Base-by-base conservation (phyloP, 2,888 invertebrate genomes). In the Boloria euphrosyne region DNA sequence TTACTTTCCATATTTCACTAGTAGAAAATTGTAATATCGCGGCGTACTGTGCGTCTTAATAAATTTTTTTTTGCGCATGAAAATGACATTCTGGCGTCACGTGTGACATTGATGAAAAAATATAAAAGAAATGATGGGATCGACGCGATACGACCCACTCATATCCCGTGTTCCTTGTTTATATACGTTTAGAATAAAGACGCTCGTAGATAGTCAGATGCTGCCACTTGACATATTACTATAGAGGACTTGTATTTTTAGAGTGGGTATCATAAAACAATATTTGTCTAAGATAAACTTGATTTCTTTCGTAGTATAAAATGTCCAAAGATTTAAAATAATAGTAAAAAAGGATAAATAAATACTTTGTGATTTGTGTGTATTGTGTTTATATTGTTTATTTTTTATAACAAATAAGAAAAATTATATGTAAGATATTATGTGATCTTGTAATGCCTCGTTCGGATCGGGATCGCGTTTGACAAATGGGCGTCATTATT, bases 41-140 rank as follows among this genome's bases (percentile, higher is more conserved):
- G 83, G 79, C 78, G 77, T 76, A 77, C 79, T 75, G 76, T 76
- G 79, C 84, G 83, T 90, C 89, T 89, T 92, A 90, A 92, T 91
- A 91, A 91, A 90, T 88, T 89, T 90, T 90, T 91, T 91, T 90
- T 76, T 72, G 88, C 87, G 81, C 82, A 90, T 87, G 90, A 92
- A 92, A 92, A 91, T 92, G 92, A 89, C 90, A 90, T 91, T 89
- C 81, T 73, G 89, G 90, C 92, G 89, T 89, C 92, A 92, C 90
- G 84, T 92, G 92, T 90, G 89, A 91, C 90, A 87, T 92, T 92
- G 92, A 92, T 92, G 92, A 91, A 92, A 92, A 91, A 90, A 92
- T 92, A 90, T 92, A 89, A 90, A 90, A 88, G 89, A 86, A 85
- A 89, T 86, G 88, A 85, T 80, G 85, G 86, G 84, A 84, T 87